phyloP scores from a whole-genome alignment of 2,113 vertebrate species.

The Elaphurus davidianus region DNA sequence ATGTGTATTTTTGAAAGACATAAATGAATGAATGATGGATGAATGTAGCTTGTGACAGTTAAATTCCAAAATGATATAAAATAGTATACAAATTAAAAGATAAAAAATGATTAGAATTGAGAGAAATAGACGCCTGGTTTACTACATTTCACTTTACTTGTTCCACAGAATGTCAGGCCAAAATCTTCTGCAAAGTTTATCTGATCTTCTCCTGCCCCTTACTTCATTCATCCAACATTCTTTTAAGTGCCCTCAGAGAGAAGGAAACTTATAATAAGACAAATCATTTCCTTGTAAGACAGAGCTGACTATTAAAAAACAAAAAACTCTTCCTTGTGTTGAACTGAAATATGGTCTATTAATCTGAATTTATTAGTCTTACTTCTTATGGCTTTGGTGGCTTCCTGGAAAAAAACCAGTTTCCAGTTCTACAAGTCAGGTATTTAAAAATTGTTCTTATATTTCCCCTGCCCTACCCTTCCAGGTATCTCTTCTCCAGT shows the following conservation, averaged over 20 bases:
- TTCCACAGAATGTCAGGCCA: neutral
- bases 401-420: neutral
- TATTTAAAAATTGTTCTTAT: neutral
- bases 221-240: neutral
- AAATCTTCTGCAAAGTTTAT: neutral
- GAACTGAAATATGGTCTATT: neutral
- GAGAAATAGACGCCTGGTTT: neutral
- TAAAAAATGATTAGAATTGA: neutral
- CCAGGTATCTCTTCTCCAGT: neutral
- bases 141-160: neutral
- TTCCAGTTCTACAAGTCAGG: neutral
- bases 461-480: neutral
- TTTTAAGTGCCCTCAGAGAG: neutral
- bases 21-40: neutral
- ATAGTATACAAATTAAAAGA: neutral
- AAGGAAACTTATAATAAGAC: neutral
- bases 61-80: neutral
- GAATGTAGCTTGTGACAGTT: neutral
- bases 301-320: neutral
- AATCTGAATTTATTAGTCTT: neutral
- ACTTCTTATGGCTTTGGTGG: neutral
- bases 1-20: neutral
- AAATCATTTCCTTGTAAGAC: neutral
- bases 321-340: neutral
- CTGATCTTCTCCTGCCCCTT: neutral